These are phyloP conservation scores for Trichomalopsis sarcophagae DNA, from an alignment of 1,140 invertebrate species.

Conservation along the genomic window DNA sequence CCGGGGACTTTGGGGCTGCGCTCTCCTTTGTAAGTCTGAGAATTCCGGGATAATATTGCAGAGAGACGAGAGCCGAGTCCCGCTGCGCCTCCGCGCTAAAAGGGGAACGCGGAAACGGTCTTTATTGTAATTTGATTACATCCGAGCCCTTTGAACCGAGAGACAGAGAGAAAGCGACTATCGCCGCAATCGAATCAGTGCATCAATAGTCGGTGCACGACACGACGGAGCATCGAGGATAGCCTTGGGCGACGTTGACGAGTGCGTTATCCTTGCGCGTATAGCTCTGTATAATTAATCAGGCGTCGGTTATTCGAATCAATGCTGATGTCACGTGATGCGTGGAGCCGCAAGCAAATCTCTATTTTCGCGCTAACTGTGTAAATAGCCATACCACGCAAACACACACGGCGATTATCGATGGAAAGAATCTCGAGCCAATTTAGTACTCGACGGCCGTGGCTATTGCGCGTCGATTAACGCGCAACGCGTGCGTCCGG, in stretches of 20 bases:
- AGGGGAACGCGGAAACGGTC: conserved; percentile 1
- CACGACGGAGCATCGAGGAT: neutral
- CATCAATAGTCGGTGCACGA: neutral
- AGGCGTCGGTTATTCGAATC: neutral
- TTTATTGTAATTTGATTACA: conserved; percentile 13
- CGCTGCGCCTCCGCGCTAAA: neutral
- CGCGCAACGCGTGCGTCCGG: neutral
- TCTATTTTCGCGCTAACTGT: neutral
- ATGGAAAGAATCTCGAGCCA: neutral
- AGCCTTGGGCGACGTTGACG: conserved; percentile 14
- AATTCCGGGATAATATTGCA: neutral
- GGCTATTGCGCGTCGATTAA: neutral
- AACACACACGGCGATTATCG: no score
- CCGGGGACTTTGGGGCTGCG: neutral
- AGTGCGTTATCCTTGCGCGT: neutral
- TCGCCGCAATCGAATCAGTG: conserved; percentile 6
- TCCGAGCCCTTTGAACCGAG: neutral
- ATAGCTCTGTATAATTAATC: no score
- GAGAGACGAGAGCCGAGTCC: neutral
- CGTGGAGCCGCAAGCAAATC: neutral
- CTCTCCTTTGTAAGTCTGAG: neutral
- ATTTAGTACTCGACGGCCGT: neutral
- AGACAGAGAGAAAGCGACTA: neutral
- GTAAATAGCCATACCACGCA: no score
- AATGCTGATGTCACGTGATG: neutral